phyloP scores from a whole-genome alignment of 2,888 invertebrate genomes.

The Pantelozetes paolii region DNA sequence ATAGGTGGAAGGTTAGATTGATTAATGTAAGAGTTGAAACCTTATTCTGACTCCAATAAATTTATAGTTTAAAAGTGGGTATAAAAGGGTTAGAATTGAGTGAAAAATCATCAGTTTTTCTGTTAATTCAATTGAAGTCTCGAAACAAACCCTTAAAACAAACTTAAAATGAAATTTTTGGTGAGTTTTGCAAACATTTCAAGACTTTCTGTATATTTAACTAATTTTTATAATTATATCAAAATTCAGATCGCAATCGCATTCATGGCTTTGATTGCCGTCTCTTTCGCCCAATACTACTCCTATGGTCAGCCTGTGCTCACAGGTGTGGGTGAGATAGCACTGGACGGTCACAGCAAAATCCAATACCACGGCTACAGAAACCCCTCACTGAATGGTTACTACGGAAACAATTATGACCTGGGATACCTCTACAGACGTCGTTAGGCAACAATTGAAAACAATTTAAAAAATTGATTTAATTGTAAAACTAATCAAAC shows the following conservation, averaged over 20 bases:
- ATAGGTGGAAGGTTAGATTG: too few species aligned
- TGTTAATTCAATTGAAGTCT: too few species aligned
- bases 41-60: too few species aligned
- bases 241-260: neutral
- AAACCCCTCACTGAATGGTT: neutral
- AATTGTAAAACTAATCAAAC: too few species aligned
- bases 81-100: too few species aligned
- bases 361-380: conserved; percentile 18
- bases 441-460: neutral
- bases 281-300: neutral
- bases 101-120: too few species aligned
- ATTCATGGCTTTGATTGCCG: neutral
- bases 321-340: conserved; percentile 6
- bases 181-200: neutral
- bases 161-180: too few species aligned
- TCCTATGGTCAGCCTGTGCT: neutral
- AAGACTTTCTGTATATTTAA: too few species aligned
- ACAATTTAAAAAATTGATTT: neutral
- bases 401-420: neutral
- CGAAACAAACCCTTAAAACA: too few species aligned
- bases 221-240: neutral
- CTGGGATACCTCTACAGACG: neutral
- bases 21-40: too few species aligned
- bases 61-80: too few species aligned
- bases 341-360: conserved; percentile 21